A percentile compares a stretch with the other conserved stretches of the same genome.
Evolutionary conservation across 2,113 vertebrate species (phyloP).

Genomic region (Anguilla japonica): DNA sequence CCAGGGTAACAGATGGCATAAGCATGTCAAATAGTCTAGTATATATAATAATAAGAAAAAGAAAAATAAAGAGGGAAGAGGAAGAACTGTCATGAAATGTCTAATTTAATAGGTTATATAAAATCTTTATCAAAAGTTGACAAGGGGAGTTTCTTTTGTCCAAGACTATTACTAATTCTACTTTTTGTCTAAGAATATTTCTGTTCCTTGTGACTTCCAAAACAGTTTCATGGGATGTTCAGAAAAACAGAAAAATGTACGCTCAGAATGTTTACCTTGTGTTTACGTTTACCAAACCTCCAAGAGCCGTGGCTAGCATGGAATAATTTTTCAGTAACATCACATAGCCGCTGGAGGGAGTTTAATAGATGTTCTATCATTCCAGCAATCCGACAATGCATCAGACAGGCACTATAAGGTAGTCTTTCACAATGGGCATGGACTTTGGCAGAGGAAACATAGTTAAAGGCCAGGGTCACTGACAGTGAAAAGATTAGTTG

Average conservation of each 20-base stretch:
- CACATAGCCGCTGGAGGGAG: background rate
- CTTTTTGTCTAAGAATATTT: too few species aligned
- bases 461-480: background rate
- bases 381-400: background rate
- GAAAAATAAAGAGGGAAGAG: too few species aligned
- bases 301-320: background rate
- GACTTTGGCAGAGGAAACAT: background rate
- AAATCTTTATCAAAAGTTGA: too few species aligned
- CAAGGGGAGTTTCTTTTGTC: too few species aligned
- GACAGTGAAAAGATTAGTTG: background rate
- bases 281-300: background rate
- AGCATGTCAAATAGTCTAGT: too few species aligned
- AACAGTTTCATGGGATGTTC: background rate
- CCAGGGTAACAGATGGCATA: too few species aligned
- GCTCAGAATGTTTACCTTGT: background rate
- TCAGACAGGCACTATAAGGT: background rate
- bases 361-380: background rate
- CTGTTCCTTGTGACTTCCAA: background rate
- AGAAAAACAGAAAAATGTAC: background rate
- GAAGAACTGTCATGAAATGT: too few species aligned
- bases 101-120: too few species aligned
- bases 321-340: background rate
- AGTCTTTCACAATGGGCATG: background rate
- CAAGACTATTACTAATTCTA: too few species aligned
- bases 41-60: too few species aligned